Conservation (phyloP, 1,140 invertebrate genomes). For the Archegozetes longisetosus region DNA sequence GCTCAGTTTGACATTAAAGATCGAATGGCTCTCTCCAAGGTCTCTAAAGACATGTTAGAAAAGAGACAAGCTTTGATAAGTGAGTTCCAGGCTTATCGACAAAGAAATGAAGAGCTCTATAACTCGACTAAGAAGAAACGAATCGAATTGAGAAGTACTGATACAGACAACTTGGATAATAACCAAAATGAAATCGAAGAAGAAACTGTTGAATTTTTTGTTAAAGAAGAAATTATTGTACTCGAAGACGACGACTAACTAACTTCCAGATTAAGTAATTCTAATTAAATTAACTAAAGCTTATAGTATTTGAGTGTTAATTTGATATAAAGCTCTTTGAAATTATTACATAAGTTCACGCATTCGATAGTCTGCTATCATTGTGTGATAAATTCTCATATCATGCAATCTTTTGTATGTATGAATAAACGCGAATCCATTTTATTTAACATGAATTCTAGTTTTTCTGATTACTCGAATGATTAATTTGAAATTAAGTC, state of each 20-base stretch:
- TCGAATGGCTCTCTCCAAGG: constrained; percentile 72
- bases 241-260: constrained; percentile 28
- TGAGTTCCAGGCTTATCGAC: constrained; percentile 53
- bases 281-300: background rate
- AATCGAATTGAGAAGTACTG: background rate
- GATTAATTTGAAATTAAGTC: too few species aligned
- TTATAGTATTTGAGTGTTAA: background rate
- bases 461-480: too few species aligned
- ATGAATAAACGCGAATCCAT: too few species aligned
- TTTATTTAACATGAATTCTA: too few species aligned
- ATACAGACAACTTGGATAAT: background rate
- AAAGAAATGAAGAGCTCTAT: background rate
- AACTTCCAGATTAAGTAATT: background rate
- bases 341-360: too few species aligned
- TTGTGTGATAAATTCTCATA: too few species aligned
- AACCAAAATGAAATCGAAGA: constrained; percentile 68
- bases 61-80: constrained; percentile 77
- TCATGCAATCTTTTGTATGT: too few species aligned
- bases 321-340: too few species aligned
- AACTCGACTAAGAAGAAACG: background rate
- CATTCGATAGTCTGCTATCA: too few species aligned
- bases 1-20: constrained; percentile 92
- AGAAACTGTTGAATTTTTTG: constrained; percentile 90
- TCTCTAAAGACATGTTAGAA: constrained; percentile 90
- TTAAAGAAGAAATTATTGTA: constrained; percentile 79